Percentiles rank a stretch among this genome's conserved stretches.
Evolutionary conservation across 2,797 vertebrate genomes (phyloP).

Genomic region (Neopelma chrysocephalum): DNA sequence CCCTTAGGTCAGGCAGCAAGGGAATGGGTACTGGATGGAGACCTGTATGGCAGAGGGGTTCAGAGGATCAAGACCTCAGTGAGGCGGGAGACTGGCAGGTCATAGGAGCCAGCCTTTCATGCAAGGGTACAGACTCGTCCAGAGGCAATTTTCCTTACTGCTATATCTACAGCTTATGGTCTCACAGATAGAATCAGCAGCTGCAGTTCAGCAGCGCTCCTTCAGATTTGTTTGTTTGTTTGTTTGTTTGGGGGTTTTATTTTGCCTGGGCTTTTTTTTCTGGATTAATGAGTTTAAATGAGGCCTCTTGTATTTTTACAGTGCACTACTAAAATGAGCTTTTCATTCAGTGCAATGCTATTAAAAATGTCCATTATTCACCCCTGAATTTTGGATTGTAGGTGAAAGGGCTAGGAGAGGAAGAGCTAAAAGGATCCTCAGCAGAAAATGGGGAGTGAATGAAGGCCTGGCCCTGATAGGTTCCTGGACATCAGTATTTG

Average conservation of each 20-base stretch:
- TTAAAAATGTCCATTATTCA: not conserved
- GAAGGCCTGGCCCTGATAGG: not conserved
- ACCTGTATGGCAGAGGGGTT: not conserved
- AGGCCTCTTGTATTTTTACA: not conserved
- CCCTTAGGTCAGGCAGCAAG: not conserved
- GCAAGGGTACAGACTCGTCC: not conserved
- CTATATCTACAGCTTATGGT: not conserved
- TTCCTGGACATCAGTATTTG: not conserved
- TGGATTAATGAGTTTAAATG: not conserved
- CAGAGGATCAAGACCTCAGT: not conserved
- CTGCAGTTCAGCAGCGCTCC: not conserved
- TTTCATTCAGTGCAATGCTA: not conserved
- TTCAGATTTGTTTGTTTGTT: not conserved
- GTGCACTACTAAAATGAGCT: not conserved
- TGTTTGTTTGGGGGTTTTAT: not conserved
- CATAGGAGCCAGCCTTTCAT: not conserved
- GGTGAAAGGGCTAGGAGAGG: not conserved
- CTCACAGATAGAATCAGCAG: not conserved
- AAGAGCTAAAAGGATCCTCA: not conserved
- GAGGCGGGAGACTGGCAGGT: not conserved
- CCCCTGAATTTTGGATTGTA: not conserved
- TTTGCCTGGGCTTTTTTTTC: not conserved
- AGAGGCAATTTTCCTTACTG: not conserved
- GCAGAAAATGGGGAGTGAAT: not conserved
- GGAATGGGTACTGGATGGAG: not conserved